A percentile compares a stretch with the other conserved stretches of the same genome.
phyloP scores from a whole-genome alignment of 2,113 vertebrate species.

The Brachyistius frenatus region DNA sequence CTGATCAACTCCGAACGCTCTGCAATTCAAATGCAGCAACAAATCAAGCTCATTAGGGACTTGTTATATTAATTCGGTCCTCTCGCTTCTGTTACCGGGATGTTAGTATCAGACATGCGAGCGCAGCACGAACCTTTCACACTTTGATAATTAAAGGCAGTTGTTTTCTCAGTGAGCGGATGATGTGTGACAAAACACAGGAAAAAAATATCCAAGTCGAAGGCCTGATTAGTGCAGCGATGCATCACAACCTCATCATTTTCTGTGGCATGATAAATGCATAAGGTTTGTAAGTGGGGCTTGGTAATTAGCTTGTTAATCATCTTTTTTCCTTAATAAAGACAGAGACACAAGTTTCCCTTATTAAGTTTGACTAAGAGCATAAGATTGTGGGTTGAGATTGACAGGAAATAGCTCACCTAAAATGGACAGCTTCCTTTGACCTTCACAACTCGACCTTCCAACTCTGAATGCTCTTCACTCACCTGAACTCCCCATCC shows the following conservation, averaged over 20 bases:
- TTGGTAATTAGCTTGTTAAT: conserved; percentile 4
- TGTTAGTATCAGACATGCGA: conserved; percentile 40
- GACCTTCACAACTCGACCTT: not conserved
- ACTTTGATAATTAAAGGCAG: conserved; percentile 69
- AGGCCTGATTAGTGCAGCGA: not conserved
- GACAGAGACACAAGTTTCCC: not conserved
- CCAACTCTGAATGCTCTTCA: not conserved
- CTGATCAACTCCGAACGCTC: not conserved
- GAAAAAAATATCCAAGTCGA: not conserved
- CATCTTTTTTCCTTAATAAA: not conserved
- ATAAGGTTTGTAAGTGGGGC: not conserved
- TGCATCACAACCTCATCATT: not conserved
- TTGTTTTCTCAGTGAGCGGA: conserved; percentile 59
- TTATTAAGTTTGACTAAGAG: too few species aligned
- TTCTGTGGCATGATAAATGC: too few species aligned
- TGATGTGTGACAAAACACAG: conserved; percentile 40
- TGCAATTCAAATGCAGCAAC: conserved; percentile 28
- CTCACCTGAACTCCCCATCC: not conserved
- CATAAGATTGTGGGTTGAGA: not conserved
- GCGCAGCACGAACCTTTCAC: conserved; percentile 19
- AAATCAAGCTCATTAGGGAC: conserved; percentile 43
- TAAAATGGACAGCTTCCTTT: not conserved
- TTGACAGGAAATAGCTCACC: not conserved
- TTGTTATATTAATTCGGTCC: conserved; percentile 27
- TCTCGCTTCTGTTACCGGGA: conserved; percentile 30